Base-by-base conservation (phyloP, 2,888 invertebrate genomes). In the Herminia tarsipennalis region DNA sequence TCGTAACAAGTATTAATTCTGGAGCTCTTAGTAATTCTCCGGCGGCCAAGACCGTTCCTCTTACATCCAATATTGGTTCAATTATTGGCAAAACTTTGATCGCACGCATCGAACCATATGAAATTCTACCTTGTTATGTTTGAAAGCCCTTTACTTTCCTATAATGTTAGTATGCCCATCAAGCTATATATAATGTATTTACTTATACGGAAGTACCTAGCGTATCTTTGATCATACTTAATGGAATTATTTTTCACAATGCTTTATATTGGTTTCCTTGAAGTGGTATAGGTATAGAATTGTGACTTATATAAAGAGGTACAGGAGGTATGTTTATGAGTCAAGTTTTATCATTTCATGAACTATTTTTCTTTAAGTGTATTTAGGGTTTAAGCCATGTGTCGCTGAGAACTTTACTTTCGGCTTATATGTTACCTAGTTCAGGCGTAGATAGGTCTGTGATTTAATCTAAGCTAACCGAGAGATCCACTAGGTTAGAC, bases 41-140 rank as follows among this genome's bases (percentile, higher is more conserved):
- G 6, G 5, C 12, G n/a, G 18, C 18, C 8, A 1, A 12, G 27
- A 20, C 27, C 21, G n/a, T n/a, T 18, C 34, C 27, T 32, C 29
- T 3, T 32, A 39, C 18, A 30, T 28, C 10, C 3, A 51, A 46
- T 50, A 44, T 44, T 39, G 17, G 37, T 49, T 47, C 18, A 34
- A 49, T 44, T 58, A 52, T 57, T 40, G 49, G 49, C 48, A 46
- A 53, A 66, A 53, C 52, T 63, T 68, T 55, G 52, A 55, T 55
- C 48, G 38, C 37, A 52, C 35, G 41, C 45, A 50, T 44, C 32
- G 34, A 30, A 17, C 41, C 44, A 51, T 49, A 55, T 43, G 35
- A 36, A 50, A 53, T 52, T 54, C 24, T 56, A 51, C 28, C 42
- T 43, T 56, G 43, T 50, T 60, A 46, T 30, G 9, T 44, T 34